Conservation (phyloP, 2,888 invertebrate genomes). For the Odontocerum albicorne region DNA sequence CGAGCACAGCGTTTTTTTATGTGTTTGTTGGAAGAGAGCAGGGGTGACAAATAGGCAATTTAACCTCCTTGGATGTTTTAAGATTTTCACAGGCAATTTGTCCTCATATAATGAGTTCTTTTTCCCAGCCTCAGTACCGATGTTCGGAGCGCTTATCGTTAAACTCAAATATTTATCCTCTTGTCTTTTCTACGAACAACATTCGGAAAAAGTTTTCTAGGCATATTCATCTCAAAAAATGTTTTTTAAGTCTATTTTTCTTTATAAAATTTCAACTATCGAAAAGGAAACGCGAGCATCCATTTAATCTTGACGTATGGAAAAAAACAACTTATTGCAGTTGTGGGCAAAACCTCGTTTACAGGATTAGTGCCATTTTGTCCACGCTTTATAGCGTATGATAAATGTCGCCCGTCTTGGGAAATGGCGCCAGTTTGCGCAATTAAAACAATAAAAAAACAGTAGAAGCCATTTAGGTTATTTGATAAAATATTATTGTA, state of each 20-base stretch:
- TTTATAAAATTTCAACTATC: too few relatives aligned
- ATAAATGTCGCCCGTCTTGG: slow-evolving; percentile 29
- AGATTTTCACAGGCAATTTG: slow-evolving; percentile 36
- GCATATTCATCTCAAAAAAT: too few relatives aligned
- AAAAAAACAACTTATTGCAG: too few relatives aligned
- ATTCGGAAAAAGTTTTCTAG: too few relatives aligned
- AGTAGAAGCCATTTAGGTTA: slow-evolving; percentile 1
- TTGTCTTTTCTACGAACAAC: slow-evolving; percentile 28
- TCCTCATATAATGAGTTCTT: slow-evolving; percentile 34
- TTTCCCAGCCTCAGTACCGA: slow-evolving; percentile 2
- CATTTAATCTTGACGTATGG: too few relatives aligned
- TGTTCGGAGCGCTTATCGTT: slow-evolving; percentile 28
- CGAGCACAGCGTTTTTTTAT: slow-evolving; percentile 33
- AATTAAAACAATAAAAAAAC: slow-evolving; percentile 21
- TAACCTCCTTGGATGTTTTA: slow-evolving; percentile 31
- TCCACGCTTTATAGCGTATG: slow-evolving; percentile 29
- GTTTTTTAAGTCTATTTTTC: too few relatives aligned
- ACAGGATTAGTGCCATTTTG: slow-evolving; percentile 2
- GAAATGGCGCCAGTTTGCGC: slow-evolving; percentile 15
- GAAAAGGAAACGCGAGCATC: too few relatives aligned
- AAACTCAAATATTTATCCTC: slow-evolving; percentile 34
- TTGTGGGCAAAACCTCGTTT: too few relatives aligned
- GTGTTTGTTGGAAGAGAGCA: slow-evolving; percentile 23
- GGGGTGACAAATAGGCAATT: slow-evolving; percentile 32
- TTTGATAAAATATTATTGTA: slow-evolving; percentile 14